Percentiles rank a stretch among this genome's conserved stretches.
Conservation (phyloP, 2,797 vertebrate genomes). For the Platyrinchus mystaceus region DNA sequence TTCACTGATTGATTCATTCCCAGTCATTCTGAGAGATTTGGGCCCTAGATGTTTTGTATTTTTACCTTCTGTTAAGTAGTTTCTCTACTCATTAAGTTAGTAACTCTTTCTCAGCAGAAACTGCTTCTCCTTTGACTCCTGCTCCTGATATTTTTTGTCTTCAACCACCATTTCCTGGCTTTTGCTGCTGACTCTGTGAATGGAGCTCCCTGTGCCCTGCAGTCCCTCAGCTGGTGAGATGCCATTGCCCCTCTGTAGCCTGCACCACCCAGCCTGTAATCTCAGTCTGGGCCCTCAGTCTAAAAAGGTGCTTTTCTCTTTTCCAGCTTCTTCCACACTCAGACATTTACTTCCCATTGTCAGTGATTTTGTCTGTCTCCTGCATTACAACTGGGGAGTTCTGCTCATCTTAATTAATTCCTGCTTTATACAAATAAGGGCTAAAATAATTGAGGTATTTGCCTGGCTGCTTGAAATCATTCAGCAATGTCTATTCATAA, state of each 20-base stretch:
- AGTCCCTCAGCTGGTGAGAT: not conserved
- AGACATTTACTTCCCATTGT: not conserved
- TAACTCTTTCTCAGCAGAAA: not conserved
- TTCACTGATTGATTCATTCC: not conserved
- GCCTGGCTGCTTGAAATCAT: not conserved
- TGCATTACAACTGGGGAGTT: not conserved
- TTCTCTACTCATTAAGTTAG: not conserved
- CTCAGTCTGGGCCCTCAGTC: not conserved
- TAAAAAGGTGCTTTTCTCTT: not conserved
- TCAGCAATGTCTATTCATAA: not conserved
- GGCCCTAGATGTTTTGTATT: not conserved
- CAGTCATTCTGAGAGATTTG: not conserved
- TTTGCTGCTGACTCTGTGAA: not conserved
- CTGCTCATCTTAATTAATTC: not conserved
- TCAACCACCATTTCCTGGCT: rapidly evolving
- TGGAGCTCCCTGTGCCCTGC: not conserved
- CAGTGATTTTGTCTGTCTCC: not conserved
- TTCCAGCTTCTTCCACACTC: not conserved
- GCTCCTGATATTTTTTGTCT: not conserved
- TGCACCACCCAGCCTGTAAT: not conserved
- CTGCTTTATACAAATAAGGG: not conserved
- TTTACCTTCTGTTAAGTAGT: not conserved
- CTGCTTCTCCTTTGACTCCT: not conserved
- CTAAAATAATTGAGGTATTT: not conserved
- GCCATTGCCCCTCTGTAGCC: not conserved